A percentile compares a stretch with the other conserved stretches of the same genome.
phyloP scores from a whole-genome alignment of 2,888 invertebrate species.

The Ectemnius cavifrons region DNA sequence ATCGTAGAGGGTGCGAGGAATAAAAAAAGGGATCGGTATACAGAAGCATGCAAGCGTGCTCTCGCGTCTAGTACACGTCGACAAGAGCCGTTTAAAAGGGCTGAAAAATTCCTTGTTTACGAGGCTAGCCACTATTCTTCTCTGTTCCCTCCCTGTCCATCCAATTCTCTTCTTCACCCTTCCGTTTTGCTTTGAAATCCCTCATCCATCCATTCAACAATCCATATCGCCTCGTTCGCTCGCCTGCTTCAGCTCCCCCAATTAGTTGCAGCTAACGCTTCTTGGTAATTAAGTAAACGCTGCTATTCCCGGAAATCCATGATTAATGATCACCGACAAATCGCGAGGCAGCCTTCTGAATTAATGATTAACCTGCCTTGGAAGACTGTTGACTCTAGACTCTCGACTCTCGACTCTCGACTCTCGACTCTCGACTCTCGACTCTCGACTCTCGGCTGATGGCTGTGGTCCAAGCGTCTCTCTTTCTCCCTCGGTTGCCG shows the following conservation, averaged over 20 bases:
- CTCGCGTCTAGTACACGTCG: not conserved
- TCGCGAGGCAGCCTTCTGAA: not conserved
- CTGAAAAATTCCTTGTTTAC: not conserved
- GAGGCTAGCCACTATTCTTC: not conserved
- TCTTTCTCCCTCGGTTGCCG: too few species aligned
- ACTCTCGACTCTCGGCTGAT: too few species aligned
- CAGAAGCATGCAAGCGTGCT: not conserved
- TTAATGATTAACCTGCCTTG: not conserved
- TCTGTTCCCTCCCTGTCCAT: not conserved
- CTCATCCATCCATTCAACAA: not conserved
- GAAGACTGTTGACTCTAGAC: not conserved
- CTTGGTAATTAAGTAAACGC: too few species aligned
- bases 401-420: too few species aligned
- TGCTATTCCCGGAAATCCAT: not conserved
- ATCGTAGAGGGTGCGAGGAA: not conserved
- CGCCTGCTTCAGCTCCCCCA: too few species aligned
- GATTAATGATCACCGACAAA: not conserved
- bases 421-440: not conserved
- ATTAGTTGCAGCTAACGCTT: too few species aligned
- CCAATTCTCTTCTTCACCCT: not conserved
- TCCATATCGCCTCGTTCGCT: not conserved
- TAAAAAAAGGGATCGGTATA: slow-evolving; percentile 6
- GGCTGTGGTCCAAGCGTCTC: too few species aligned
- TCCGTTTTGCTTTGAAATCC: not conserved
- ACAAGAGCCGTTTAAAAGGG: slow-evolving; percentile 3